Evolutionary conservation across 2,113 vertebrate genomes (phyloP).

Genomic region (Labeo rohita): DNA sequence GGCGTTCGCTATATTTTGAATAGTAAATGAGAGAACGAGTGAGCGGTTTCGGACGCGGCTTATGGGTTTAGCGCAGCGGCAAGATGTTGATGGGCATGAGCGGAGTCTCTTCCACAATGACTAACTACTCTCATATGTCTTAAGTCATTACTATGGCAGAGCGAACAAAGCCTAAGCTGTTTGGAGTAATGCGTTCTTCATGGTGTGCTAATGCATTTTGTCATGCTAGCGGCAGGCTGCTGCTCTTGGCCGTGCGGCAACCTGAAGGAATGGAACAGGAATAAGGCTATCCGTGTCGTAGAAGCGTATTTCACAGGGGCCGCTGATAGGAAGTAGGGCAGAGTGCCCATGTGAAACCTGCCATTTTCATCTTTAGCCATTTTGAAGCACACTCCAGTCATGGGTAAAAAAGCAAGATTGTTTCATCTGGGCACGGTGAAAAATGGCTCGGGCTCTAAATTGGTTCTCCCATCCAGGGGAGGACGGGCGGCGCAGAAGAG

Average conservation of each 20-base stretch:
- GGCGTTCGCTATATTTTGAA: neutral
- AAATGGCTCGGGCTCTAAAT: slow-evolving; percentile 47
- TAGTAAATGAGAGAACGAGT: neutral
- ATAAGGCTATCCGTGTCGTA: slow-evolving; percentile 15
- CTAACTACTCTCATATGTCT: slow-evolving; percentile 22
- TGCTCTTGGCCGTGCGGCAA: slow-evolving; percentile 19
- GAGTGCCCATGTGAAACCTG: slow-evolving; percentile 46
- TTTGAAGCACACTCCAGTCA: slow-evolving; percentile 47
- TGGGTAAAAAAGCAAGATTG: slow-evolving; percentile 52
- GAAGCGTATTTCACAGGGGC: slow-evolving; percentile 42
- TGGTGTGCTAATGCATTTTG: slow-evolving; percentile 21
- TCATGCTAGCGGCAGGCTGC: slow-evolving; percentile 30
- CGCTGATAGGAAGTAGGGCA: slow-evolving; percentile 42
- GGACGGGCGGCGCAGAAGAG: neutral
- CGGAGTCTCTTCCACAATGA: slow-evolving; percentile 14
- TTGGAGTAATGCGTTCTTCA: slow-evolving; percentile 13
- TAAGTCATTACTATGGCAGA: slow-evolving; percentile 12
- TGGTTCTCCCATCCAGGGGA: slow-evolving; percentile 49
- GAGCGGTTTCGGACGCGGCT: neutral
- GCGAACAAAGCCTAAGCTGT: slow-evolving; percentile 14
- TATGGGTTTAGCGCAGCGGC: neutral
- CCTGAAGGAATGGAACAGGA: slow-evolving; percentile 37
- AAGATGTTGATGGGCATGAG: slow-evolving; percentile 18
- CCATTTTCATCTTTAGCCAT: slow-evolving; percentile 59
- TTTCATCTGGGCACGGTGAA: slow-evolving; percentile 42